Percentiles rank a stretch among this genome's conserved stretches.
Conservation (phyloP, 2,888 invertebrate genomes). For the Ceraclea dissimilis region DNA sequence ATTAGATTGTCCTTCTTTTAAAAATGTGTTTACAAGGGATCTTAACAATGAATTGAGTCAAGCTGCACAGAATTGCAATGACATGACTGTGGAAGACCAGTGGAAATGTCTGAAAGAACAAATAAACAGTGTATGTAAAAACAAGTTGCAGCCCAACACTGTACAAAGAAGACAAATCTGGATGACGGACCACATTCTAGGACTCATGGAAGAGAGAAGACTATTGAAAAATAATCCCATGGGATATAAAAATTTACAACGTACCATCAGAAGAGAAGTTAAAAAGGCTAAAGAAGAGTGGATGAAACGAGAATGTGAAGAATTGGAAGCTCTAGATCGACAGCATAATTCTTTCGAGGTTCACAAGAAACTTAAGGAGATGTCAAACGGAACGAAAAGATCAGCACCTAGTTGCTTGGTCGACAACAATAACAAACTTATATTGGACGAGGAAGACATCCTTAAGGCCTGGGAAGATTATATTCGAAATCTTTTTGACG, state of each 20-base stretch:
- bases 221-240: background rate
- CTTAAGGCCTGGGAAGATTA: constrained; percentile 4
- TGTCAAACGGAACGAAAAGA: background rate
- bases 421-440: background rate
- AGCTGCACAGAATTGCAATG: background rate
- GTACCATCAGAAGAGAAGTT: background rate
- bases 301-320: constrained; percentile 1
- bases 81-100: background rate
- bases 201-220: constrained; percentile 1
- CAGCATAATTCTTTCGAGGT: background rate
- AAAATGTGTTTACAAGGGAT: background rate
- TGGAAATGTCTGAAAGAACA: background rate
- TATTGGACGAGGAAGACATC: background rate
- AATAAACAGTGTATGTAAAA: background rate
- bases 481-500: background rate
- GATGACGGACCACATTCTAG: background rate
- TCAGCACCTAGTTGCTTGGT: background rate
- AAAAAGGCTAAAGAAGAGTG: constrained; percentile 4
- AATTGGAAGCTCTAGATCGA: background rate
- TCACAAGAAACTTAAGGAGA: background rate
- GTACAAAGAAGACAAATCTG: background rate
- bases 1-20: background rate
- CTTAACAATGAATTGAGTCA: background rate
- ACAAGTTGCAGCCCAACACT: background rate
- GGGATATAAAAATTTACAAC: background rate